Evolutionary conservation across 2,113 vertebrate genomes (phyloP).

Genomic region (Echinops telfairi): DNA sequence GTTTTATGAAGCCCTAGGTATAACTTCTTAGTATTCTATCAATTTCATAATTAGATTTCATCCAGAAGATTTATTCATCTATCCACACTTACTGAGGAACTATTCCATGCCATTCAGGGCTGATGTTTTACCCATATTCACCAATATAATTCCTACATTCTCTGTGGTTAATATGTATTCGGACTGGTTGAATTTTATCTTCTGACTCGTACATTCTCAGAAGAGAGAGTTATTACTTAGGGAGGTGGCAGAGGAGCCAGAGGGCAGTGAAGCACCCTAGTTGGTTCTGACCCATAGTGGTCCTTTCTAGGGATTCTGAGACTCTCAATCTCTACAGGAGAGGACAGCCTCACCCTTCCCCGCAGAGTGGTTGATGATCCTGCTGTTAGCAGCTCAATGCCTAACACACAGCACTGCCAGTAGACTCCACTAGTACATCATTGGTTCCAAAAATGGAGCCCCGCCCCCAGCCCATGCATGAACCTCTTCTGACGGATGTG

Average conservation of each 20-base stretch:
- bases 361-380: too few relatives aligned
- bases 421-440: too few relatives aligned
- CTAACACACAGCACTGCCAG: too few relatives aligned
- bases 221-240: not conserved
- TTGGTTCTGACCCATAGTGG: too few relatives aligned
- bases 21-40: not conserved
- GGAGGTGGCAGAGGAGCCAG: not conserved
- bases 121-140: not conserved
- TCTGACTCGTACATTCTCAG: not conserved
- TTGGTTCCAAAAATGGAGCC: too few relatives aligned
- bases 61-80: conserved; percentile 4
- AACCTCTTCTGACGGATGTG: not conserved
- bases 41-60: conserved; percentile 39
- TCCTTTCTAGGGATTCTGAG: too few relatives aligned
- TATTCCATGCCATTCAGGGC: not conserved
- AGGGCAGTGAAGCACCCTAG: too few relatives aligned
- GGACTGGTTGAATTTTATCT: conserved; percentile 22
- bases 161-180: not conserved
- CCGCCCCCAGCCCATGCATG: not conserved
- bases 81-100: conserved; percentile 11
- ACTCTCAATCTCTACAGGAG: too few relatives aligned
- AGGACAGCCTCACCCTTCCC: too few relatives aligned
- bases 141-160: not conserved
- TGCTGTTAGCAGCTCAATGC: too few relatives aligned
- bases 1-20: not conserved